Evolutionary conservation across 2,113 vertebrate species (phyloP), one percentile per base, ranked within the genome.

Genomic region (Scomber colias): DNA sequence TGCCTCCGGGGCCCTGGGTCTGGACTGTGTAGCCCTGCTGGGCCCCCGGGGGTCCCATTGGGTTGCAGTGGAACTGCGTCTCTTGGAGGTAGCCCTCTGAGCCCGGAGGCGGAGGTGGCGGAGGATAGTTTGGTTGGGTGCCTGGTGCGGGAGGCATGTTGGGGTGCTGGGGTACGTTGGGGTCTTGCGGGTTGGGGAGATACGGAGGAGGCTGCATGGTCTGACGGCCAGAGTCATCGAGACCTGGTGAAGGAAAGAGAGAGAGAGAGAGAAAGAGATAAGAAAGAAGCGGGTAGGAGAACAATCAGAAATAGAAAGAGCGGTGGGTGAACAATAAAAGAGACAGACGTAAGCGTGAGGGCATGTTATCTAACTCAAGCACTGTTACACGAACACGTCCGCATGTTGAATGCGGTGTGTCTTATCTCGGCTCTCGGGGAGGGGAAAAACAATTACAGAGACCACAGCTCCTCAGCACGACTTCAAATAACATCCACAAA

Each of bases 1-100:
- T 72, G 83, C 96, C 95, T 0, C 95, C 95, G 0, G 96, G 87
- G 3, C 91, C 95, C 35, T 96, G 94, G 40, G 97, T 96, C 92
- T 96, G 96, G 76, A 98, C 95, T 17, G 96, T 94, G 91, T 97
- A 98, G 67, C 97, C 96, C 2, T 97, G 97, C 0, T 91, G 88
- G 13, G 96, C 93, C 0, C 95, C 96, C 49, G 91, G 86, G 67
- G 86, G 91, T 65, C 90, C 92, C 46, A 91, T 48, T 0, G 93
- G 87, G 17, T 87, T 91, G 10, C 92, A 92, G 68, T 95, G 94
- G 87, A 96, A 96, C 88, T 95, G 95, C 21, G 95, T 95, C 87
- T 96, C 96, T 86, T 96, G 96, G 27, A 96, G 93, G 82, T 93
- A 95, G 74, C 92, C 95, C 24, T 91, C 95, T 2, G 94, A 90